Evolutionary conservation across 2,888 invertebrate genomes (phyloP).

Genomic region (Spisula solida): DNA sequence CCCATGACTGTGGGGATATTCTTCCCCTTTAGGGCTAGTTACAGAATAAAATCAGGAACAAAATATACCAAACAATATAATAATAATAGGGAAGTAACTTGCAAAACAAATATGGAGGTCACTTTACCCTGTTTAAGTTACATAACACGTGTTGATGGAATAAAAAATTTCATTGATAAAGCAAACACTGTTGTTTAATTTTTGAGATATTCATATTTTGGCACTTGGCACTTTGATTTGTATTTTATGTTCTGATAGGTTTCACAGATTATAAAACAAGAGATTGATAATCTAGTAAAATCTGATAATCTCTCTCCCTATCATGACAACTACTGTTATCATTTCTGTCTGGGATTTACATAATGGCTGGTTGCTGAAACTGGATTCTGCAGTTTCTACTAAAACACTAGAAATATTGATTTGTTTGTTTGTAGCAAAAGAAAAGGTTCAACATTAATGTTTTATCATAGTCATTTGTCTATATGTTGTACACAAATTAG

Average conservation of each 20-base stretch:
- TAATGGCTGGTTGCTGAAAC: not conserved
- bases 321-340: too few species aligned
- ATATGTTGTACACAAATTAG: too few species aligned
- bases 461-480: too few species aligned
- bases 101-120: too few species aligned
- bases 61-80: not conserved
- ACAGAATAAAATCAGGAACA: too few species aligned
- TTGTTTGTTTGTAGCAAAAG: too few species aligned
- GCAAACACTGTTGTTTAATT: not conserved
- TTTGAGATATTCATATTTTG: conserved; percentile 2
- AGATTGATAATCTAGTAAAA: not conserved
- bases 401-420: not conserved
- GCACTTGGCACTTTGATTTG: conserved; percentile 3
- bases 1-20: too few species aligned
- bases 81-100: not conserved
- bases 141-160: not conserved
- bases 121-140: too few species aligned
- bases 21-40: too few species aligned
- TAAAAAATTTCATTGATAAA: not conserved
- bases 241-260: not conserved
- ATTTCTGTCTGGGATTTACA: not conserved
- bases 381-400: not conserved
- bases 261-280: not conserved
- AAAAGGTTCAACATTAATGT: too few species aligned
- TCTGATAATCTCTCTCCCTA: not conserved